These are phyloP conservation scores for Sarcophaga carnaria DNA, from an alignment of 2,888 invertebrate genomes.

Conservation along the genomic window DNA sequence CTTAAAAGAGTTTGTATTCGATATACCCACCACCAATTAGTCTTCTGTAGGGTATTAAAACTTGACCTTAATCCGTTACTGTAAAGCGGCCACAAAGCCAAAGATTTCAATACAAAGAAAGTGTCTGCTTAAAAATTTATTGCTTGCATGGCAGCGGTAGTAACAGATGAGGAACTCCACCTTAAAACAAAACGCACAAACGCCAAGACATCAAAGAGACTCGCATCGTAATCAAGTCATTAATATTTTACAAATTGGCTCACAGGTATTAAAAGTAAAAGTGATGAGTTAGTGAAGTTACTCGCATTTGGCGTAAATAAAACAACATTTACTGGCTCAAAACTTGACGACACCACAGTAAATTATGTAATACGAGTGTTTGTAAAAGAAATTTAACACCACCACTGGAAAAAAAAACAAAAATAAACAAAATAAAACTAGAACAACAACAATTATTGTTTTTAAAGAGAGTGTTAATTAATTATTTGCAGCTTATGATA, in stretches of 20 bases:
- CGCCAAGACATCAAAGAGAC: constrained; percentile 4
- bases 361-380: constrained; percentile 28
- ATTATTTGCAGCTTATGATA: neutral
- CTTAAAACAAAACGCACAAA: neutral
- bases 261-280: constrained; percentile 38
- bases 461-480: constrained; percentile 11
- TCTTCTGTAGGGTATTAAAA: neutral
- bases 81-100: neutral
- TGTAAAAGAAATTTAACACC: constrained; percentile 12
- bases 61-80: constrained; percentile 32
- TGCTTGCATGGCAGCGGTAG: neutral
- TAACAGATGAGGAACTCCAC: constrained; percentile 4
- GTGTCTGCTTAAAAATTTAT: constrained; percentile 16
- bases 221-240: constrained; percentile 6
- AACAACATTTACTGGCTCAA: neutral
- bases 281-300: neutral
- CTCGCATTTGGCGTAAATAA: neutral
- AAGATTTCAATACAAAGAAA: constrained; percentile 29
- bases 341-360: neutral
- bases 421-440: neutral
- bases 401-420: neutral
- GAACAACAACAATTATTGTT: neutral
- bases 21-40: no score
- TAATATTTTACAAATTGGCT: constrained; percentile 10
- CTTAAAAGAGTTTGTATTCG: no score